Base-by-base conservation (phyloP, 2,888 invertebrate species). In the Strigamia maritima region DNA sequence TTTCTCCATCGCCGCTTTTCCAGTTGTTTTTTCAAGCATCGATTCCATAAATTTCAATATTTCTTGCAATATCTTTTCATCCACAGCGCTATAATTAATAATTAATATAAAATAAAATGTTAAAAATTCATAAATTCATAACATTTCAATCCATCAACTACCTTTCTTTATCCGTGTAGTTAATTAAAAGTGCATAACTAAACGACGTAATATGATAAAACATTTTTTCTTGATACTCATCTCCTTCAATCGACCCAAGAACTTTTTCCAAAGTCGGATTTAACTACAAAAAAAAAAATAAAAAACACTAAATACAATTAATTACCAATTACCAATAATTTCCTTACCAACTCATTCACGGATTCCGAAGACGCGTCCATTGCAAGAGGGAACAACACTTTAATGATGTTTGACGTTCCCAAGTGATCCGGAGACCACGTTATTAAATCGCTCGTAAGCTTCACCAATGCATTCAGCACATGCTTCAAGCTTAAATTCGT, bases 41-140 rank as follows among this genome's bases (percentile, higher is more conserved):
- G 91, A 91, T 85, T 95, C 94, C 90, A 96, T 92, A 84, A 94
- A 95, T 83, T 92, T 92, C 26, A 94, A 88, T 87, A 93, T 90
- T 81, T 90, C 90, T 81, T 90, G 89, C 65, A 90, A 84, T 76
- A 90, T 89, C 82, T 89, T 89, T 82, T 91, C 91, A 83, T 90
- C 89, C 16, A 92, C 86, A 38, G 87, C 81, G 86, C 86, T 31
- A 16, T 31, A 54, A 35, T n/a, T 35, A 70, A 76, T n/a, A n/a
- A n/a, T n/a, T n/a, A n/a, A n/a, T n/a, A n/a, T n/a, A n/a, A n/a
- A n/a, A n/a, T n/a, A n/a, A n/a, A n/a, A n/a, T n/a, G n/a, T 8
- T 75, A 40, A 76, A 75, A 79, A 2, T 7, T 6, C 10, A 76
- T 4, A 76, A 76, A 76, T 76, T 3, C 8, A 28, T 22, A 76